Conservation (phyloP, 2,113 vertebrate genomes). For the Symphodus melops region DNA sequence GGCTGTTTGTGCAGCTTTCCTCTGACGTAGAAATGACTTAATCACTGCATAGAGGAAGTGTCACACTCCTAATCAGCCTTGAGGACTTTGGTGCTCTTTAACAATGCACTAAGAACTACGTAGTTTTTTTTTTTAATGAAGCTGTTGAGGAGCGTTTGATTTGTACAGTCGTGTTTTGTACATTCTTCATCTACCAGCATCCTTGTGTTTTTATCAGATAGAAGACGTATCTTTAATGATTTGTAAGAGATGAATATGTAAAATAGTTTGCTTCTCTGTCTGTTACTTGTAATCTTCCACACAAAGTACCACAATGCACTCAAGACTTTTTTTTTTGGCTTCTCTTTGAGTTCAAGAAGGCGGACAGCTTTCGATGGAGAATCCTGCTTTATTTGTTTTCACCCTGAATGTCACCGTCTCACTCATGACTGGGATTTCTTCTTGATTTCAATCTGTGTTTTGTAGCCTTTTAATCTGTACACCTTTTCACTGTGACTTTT, state of each 20-base stretch:
- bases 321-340: not conserved
- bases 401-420: slow-evolving; percentile 22
- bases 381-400: not conserved
- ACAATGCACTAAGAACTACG: slow-evolving; percentile 33
- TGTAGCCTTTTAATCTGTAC: slow-evolving; percentile 20
- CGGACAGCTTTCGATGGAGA: not conserved
- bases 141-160: not conserved
- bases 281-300: slow-evolving; percentile 33
- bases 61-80: slow-evolving; percentile 15
- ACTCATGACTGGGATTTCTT: not conserved
- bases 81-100: slow-evolving; percentile 53
- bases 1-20: not conserved
- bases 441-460: not conserved
- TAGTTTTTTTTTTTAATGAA: slow-evolving; percentile 49
- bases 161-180: slow-evolving; percentile 70
- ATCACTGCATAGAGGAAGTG: not conserved
- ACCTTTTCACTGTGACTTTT: slow-evolving; percentile 32
- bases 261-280: slow-evolving; percentile 48
- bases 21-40: slow-evolving; percentile 26
- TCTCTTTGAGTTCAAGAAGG: not conserved
- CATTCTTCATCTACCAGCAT: not conserved
- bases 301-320: slow-evolving; percentile 1
- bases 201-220: slow-evolving; percentile 64
- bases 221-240: slow-evolving; percentile 19
- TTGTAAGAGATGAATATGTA: slow-evolving; percentile 55